Base-by-base conservation (phyloP, 2,113 vertebrate species). In the Neolamprologus sp. region DNA sequence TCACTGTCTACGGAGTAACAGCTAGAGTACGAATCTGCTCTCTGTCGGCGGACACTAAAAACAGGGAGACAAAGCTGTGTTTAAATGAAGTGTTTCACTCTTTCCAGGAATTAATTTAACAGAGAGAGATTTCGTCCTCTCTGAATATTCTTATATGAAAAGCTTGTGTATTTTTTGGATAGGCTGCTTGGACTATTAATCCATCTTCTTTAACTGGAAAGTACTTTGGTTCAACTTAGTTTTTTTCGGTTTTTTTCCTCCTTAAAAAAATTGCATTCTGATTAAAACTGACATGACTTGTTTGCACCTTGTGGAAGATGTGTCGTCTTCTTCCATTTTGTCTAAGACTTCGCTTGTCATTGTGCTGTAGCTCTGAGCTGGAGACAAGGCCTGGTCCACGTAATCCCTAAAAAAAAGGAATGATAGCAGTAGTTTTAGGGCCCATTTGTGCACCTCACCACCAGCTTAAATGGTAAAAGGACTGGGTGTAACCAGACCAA, bases 1-100 rank as follows among this genome's bases (percentile, higher is more conserved):
- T 96, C 92, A 57, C 95, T 96, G 92, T 96, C 93, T 21, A 89
- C 14, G 12, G 95, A 93, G 88, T 95, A 95, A 85, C 87, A 87
- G 88, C 93, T 95, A 0, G 95, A 96, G 87, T 60, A 95, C 2
- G 95, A 96, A 54, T 90, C 94, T 5, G 82, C 28, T 91, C 91
- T 92, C 3, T 83, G 37, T 80, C 93, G 81, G 26, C 57, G 17
- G n/a, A 95, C 33, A 26, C 95, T 96, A 42, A 78, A 40, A 93
- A 89, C n/a, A 26, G 40, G 10, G 42, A 17, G 28, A 90, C 37
- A 88, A 49, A 82, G 26, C 5, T 10, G 26, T 78, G 73, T 78
- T 78, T 78, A 78, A 78, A 78, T 9, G 16, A 51, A 78, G 45
- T 33, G 73, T 31, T n/a, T 78, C 26, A 51, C 73, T 49, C 16